Evolutionary conservation across 2,888 invertebrate genomes (phyloP).

Genomic region (Tolmerus cingulatus): DNA sequence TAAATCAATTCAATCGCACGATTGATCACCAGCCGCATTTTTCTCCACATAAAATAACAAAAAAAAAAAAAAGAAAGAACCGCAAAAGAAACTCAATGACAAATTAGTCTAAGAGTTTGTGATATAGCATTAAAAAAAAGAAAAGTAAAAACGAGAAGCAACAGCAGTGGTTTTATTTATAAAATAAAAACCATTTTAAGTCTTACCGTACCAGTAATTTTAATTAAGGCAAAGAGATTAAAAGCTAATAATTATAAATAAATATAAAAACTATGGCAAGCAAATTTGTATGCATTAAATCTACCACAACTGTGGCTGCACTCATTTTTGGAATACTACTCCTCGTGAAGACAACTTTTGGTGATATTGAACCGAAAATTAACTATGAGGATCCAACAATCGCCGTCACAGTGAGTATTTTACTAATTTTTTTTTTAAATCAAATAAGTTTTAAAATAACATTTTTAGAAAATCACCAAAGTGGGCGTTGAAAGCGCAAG

Average conservation of each 20-base stretch:
- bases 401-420: constrained; percentile 18
- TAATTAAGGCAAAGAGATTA: not conserved
- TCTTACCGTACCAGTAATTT: not conserved
- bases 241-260: not conserved
- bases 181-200: not conserved
- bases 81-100: not conserved
- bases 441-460: not conserved
- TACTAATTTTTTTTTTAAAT: not conserved
- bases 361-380: constrained; percentile 46
- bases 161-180: not conserved
- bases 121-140: not conserved
- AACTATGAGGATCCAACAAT: constrained; percentile 44
- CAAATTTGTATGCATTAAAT: not conserved
- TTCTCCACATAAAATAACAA: not conserved
- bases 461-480: not conserved
- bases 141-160: not conserved
- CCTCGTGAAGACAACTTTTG: not conserved
- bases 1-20: not conserved
- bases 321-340: not conserved
- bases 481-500: not conserved
- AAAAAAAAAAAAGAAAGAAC: not conserved
- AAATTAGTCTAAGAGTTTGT: not conserved
- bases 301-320: not conserved
- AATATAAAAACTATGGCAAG: not conserved
- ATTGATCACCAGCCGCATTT: not conserved